These are phyloP conservation scores for Drosophila santomea DNA, from an alignment of 1,140 invertebrate genomes.

Conservation along the genomic window DNA sequence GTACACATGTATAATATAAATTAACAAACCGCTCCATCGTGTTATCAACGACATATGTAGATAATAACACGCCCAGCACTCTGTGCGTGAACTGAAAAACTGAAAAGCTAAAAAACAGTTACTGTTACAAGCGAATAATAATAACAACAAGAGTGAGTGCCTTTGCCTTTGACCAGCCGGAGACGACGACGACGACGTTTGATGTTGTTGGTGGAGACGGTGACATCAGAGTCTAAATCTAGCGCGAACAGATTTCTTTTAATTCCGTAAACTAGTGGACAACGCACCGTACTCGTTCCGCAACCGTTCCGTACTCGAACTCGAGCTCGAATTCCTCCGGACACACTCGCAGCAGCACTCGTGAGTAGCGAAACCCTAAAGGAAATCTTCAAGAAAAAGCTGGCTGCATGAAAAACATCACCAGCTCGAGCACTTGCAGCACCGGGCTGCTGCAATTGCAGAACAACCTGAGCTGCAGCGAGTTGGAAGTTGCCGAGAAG, in stretches of 20 bases:
- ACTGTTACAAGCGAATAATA: conserved; percentile 31
- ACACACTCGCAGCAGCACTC: neutral
- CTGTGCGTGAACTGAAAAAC: neutral
- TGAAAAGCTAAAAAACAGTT: conserved; percentile 22
- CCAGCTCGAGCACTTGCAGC: conserved; percentile 82
- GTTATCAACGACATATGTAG: conserved; percentile 3
- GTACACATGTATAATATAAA: neutral
- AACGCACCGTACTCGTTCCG: conserved; percentile 14
- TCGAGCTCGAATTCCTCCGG: neutral
- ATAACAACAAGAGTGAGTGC: conserved; percentile 13
- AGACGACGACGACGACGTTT: conserved; percentile 5
- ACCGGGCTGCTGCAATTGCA: conserved; percentile 82
- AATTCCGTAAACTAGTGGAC: conserved; percentile 5
- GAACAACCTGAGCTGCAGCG: conserved; percentile 77
- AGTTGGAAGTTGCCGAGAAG: conserved; percentile 73
- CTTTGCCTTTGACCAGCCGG: conserved; percentile 32
- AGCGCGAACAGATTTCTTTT: conserved; percentile 23
- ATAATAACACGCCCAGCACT: conserved; percentile 5
- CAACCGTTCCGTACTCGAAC: neutral
- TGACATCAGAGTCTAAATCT: conserved; percentile 60
- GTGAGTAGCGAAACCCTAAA: neutral
- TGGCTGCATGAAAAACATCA: conserved; percentile 84
- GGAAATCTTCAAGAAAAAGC: conserved; percentile 18
- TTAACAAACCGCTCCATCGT: neutral
- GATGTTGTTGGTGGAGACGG: conserved; percentile 10